Evolutionary conservation across 1,140 invertebrate species (phyloP).

Genomic region (Hesperophylax magnus): DNA sequence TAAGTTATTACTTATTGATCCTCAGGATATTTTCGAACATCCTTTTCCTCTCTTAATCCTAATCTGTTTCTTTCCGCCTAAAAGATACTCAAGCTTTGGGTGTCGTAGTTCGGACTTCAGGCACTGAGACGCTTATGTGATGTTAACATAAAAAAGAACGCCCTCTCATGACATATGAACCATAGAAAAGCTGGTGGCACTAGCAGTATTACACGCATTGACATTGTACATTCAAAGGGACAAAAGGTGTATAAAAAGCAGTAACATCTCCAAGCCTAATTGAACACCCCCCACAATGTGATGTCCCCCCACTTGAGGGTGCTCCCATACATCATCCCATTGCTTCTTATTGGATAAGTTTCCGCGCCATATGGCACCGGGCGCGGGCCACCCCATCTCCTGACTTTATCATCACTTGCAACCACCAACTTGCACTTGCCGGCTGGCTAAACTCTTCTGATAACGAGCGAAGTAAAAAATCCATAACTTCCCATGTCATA

Average conservation of each 20-base stretch:
- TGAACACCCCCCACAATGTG: conserved; percentile 41
- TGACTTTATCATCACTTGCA: conserved; percentile 30
- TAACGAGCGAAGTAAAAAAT: conserved; percentile 32
- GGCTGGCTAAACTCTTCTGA: conserved; percentile 27
- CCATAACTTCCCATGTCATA: conserved; percentile 32
- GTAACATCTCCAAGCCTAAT: conserved; percentile 50
- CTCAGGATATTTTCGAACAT: too few relatives aligned
- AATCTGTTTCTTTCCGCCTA: too few relatives aligned
- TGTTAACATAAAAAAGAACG: too few relatives aligned
- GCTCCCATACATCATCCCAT: conserved; percentile 54
- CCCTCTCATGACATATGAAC: too few relatives aligned
- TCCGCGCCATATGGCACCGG: conserved; percentile 54
- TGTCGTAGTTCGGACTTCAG: too few relatives aligned
- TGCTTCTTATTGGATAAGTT: conserved; percentile 58
- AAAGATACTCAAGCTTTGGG: too few relatives aligned
- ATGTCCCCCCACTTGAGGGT: conserved; percentile 19
- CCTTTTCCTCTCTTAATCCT: too few relatives aligned
- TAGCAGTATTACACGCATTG: neutral
- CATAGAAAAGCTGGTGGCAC: neutral
- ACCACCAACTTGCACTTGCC: conserved; percentile 23
- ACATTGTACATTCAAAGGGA: neutral
- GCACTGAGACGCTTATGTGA: too few relatives aligned
- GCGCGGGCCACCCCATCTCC: conserved; percentile 19
- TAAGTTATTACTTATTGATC: too few relatives aligned
- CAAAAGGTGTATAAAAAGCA: conserved; percentile 10